Percentiles rank a stretch among this genome's conserved stretches.
Conservation (phyloP, 1,140 invertebrate genomes). For the Camponotus pennsylvanicus region DNA sequence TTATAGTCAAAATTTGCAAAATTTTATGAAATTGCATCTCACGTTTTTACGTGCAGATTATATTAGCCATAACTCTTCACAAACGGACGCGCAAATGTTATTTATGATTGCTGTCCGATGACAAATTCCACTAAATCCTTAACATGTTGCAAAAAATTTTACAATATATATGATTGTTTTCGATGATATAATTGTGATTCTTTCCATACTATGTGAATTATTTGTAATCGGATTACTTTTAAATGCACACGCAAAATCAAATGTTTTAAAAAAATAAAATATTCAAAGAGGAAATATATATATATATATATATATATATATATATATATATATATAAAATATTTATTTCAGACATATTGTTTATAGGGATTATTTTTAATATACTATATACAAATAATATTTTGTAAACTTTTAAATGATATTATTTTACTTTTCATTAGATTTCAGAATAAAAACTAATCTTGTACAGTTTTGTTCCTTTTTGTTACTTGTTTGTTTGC, state of each 20-base stretch:
- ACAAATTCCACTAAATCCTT: constrained; percentile 33
- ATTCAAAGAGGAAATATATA: background rate
- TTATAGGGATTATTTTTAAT: background rate
- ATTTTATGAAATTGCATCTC: constrained; percentile 41
- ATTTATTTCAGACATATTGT: too few relatives aligned
- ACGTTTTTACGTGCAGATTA: constrained; percentile 48
- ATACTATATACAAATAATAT: background rate
- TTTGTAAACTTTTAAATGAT: background rate
- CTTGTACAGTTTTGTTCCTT: background rate
- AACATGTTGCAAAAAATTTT: constrained; percentile 28
- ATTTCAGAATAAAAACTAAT: background rate
- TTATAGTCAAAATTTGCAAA: constrained; percentile 22
- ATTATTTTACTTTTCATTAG: background rate
- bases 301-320: background rate
- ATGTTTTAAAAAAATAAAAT: background rate
- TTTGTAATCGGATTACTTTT: constrained; percentile 24
- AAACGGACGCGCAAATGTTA: constrained; percentile 24
- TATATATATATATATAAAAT: background rate
- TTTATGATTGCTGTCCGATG: constrained; percentile 34
- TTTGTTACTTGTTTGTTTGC: too few relatives aligned
- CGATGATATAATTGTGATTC: background rate
- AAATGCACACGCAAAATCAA: background rate
- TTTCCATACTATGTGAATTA: background rate
- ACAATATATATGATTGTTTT: background rate
- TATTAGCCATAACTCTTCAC: constrained; percentile 42